These are phyloP conservation scores for Kudoa iwatai DNA, from an alignment of 30 jellyfish, hydroid and myxozoan genomes.

Conservation along the genomic window DNA sequence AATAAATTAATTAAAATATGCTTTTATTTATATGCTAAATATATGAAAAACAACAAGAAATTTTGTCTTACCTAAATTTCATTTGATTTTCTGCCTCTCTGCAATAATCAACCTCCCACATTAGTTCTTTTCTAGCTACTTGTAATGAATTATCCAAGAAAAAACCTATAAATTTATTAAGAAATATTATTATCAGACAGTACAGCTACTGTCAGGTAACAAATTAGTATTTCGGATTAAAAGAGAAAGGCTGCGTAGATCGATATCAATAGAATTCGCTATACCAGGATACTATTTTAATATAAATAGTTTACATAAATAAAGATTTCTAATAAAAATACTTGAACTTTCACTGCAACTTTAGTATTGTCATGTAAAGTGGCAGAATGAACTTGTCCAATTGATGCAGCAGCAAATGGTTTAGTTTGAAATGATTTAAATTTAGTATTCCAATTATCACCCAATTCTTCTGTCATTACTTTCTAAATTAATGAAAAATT, in stretches of 20 bases:
- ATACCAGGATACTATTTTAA: slow-evolving; percentile 84
- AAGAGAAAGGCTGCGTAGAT: slow-evolving; percentile 34
- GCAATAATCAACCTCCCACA: slow-evolving; percentile 76
- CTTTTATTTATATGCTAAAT: too few species aligned
- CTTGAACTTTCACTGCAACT: slow-evolving; percentile 80
- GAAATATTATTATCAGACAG: neutral
- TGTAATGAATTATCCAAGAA: slow-evolving; percentile 44
- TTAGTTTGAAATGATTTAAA: slow-evolving; percentile 17
- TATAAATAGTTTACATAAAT: too few species aligned
- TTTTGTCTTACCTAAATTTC: slow-evolving; percentile 31
- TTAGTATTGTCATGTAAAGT: slow-evolving; percentile 15
- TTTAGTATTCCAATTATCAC: slow-evolving; percentile 20
- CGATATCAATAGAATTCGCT: slow-evolving; percentile 74
- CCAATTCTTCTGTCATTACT: slow-evolving; percentile 38
- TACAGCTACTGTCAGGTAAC: slow-evolving; percentile 53
- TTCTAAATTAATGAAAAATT: slow-evolving; percentile 3
- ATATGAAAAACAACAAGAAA: too few species aligned
- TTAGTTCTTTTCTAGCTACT: slow-evolving; percentile 41
- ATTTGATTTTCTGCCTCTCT: slow-evolving; percentile 55
- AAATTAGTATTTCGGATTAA: slow-evolving; percentile 20
- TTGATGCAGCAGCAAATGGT: slow-evolving; percentile 99
- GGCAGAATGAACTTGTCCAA: slow-evolving; percentile 89
- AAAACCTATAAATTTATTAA: slow-evolving; percentile 7
- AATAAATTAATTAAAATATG: too few species aligned
- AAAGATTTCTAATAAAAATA: neutral